phyloP scores from a whole-genome alignment of 2,797 vertebrate species.

The Otolemur crassicaudatus region DNA sequence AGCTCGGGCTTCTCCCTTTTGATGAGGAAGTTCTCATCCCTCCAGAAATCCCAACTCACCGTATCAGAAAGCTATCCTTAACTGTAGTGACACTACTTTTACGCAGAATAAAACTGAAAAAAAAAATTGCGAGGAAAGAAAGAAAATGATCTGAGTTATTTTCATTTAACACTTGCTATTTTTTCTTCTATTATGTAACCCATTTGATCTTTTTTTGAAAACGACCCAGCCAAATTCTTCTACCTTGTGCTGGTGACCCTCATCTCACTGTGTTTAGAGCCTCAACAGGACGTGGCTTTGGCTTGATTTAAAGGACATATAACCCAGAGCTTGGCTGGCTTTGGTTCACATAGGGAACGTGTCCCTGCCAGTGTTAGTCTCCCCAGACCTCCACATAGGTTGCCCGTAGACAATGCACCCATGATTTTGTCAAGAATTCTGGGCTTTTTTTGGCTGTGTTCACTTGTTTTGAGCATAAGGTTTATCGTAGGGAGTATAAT shows the following conservation, averaged over 20 bases:
- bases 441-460: not conserved
- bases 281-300: not conserved
- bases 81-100: not conserved
- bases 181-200: not conserved
- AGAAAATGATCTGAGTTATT: not conserved
- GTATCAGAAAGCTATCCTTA: not conserved
- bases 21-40: not conserved
- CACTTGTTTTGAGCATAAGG: not conserved
- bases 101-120: not conserved
- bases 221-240: not conserved
- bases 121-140: not conserved
- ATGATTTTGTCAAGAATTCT: not conserved
- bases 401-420: not conserved
- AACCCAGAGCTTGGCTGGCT: not conserved
- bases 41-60: not conserved
- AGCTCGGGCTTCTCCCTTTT: not conserved
- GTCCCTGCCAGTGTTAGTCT: not conserved
- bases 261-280: not conserved
- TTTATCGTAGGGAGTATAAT: not conserved
- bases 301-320: not conserved
- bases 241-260: not conserved
- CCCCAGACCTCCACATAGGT: not conserved
- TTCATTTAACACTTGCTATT: not conserved
- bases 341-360: not conserved
- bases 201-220: not conserved